These are phyloP conservation scores for Gavia stellata DNA, from an alignment of 2,113 vertebrate species.

Conservation along the genomic window DNA sequence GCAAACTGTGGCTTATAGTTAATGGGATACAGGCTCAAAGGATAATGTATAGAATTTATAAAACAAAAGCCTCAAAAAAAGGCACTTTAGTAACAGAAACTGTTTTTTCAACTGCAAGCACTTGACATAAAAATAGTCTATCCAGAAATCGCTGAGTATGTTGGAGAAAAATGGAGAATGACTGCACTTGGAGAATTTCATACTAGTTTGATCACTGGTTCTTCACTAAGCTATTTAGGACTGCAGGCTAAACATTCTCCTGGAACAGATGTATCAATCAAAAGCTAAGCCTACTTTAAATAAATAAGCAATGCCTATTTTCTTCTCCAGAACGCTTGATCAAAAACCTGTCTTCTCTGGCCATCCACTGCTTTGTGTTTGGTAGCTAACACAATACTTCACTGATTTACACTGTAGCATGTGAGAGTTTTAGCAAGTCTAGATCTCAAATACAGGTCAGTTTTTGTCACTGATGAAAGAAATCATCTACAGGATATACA, in stretches of 20 bases:
- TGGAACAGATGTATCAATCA: conserved; percentile 10
- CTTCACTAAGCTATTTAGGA: conserved; percentile 6
- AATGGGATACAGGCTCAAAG: conserved; percentile 18
- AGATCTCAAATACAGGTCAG: background rate
- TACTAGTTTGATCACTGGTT: conserved; percentile 10
- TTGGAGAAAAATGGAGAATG: background rate
- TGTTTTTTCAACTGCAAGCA: background rate
- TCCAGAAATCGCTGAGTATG: background rate
- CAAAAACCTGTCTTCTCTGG: conserved; percentile 12
- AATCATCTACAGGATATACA: background rate
- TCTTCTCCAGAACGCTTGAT: background rate
- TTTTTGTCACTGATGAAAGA: conserved; percentile 30
- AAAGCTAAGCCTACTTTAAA: conserved; percentile 41
- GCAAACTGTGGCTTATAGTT: conserved; percentile 8
- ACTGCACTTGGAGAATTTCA: background rate
- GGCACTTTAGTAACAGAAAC: background rate
- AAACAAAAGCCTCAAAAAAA: background rate
- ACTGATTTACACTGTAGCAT: background rate
- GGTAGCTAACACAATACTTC: background rate
- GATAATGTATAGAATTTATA: background rate
- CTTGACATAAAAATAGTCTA: background rate
- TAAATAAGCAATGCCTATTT: background rate
- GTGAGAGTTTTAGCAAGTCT: background rate
- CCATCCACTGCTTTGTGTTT: background rate
- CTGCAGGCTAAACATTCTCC: conserved; percentile 1